Evolutionary conservation across 2,113 vertebrate species (phyloP).

Genomic region (Elachura formosa): DNA sequence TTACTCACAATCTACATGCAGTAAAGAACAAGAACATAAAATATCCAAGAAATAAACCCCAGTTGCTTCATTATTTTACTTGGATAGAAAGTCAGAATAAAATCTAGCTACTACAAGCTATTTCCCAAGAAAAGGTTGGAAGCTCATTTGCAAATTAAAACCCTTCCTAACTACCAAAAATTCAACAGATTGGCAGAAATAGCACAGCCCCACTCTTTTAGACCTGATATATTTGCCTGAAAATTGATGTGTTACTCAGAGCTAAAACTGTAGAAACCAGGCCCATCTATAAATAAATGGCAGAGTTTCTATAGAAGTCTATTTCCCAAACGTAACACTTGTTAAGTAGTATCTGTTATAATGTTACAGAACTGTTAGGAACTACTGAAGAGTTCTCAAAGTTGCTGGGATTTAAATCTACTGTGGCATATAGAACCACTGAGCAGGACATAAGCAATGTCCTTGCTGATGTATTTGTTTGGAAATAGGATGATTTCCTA

Average conservation of each 20-base stretch:
- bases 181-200: background rate
- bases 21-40: background rate
- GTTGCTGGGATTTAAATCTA: background rate
- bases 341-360: background rate
- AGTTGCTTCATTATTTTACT: background rate
- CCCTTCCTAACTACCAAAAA: background rate
- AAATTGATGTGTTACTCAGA: background rate
- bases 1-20: background rate
- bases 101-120: background rate
- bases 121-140: background rate
- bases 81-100: background rate
- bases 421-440: background rate
- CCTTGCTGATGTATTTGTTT: background rate
- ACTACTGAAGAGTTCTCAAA: background rate
- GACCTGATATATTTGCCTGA: background rate
- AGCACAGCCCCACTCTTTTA: background rate
- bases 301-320: background rate
- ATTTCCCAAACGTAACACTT: background rate
- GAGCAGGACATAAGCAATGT: background rate
- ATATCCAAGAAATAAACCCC: background rate
- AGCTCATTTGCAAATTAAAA: background rate
- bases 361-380: background rate
- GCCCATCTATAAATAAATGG: background rate
- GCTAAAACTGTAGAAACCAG: background rate
- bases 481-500: background rate